Evolutionary conservation across 2,113 vertebrate species (phyloP).

Genomic region (Erythrocebus patas): DNA sequence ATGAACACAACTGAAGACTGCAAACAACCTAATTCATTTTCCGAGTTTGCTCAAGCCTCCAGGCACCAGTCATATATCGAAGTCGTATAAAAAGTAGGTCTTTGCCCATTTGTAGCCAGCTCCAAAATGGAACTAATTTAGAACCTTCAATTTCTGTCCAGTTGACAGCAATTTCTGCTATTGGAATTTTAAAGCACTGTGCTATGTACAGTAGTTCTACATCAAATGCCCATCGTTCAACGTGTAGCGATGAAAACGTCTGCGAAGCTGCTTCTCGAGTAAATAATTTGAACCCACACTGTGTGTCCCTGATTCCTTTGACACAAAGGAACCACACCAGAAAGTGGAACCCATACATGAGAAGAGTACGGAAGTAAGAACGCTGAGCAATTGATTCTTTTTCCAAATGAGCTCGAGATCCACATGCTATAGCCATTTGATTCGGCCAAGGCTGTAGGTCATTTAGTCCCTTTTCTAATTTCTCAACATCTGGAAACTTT

Average conservation of each 20-base stretch:
- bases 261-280: constrained; percentile 92
- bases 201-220: too few species aligned
- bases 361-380: constrained; percentile 94
- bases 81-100: constrained; percentile 96
- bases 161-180: too few species aligned
- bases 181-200: too few species aligned
- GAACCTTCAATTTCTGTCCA: constrained; percentile 91
- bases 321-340: constrained; percentile 98
- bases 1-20: constrained; percentile 71
- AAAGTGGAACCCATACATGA: constrained; percentile 99
- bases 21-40: constrained; percentile 89
- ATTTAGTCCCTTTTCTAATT: too few species aligned
- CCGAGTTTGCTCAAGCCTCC: constrained; percentile 86
- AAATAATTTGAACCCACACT: constrained; percentile 97
- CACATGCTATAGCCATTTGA: too few species aligned
- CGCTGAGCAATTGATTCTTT: too few species aligned
- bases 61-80: constrained; percentile 95
- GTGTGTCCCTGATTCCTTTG: constrained; percentile 92
- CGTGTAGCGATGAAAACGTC: constrained; percentile 93
- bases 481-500: too few species aligned
- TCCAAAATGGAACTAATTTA: constrained; percentile 98
- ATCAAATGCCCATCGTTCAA: constrained; percentile 98
- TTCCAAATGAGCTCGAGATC: too few species aligned
- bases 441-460: too few species aligned
- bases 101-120: constrained; percentile 98